A percentile compares a stretch with the other conserved stretches of the same genome.
Evolutionary conservation across 2,888 invertebrate genomes (phyloP).

Genomic region (Drosophila buzzatii): DNA sequence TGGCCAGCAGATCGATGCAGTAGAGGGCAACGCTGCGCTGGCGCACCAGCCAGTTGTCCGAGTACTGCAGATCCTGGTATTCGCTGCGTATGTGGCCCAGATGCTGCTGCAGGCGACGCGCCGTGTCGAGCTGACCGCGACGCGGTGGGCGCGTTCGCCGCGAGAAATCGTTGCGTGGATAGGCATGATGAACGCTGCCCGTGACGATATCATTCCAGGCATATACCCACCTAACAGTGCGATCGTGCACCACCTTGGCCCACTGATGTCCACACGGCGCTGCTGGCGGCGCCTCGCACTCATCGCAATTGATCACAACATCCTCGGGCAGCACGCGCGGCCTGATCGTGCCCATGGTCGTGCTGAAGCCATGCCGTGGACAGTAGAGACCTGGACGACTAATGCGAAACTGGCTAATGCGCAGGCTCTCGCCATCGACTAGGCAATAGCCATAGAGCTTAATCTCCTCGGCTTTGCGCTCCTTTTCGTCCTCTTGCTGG

Average conservation of each 20-base stretch:
- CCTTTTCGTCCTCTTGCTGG: neutral
- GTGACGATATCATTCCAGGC: conserved; percentile 18
- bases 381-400: conserved; percentile 9
- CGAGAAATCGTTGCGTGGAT: neutral
- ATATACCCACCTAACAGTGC: conserved; percentile 25
- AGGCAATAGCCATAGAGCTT: conserved; percentile 7
- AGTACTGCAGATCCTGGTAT: neutral
- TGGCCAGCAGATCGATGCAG: conserved; percentile 29
- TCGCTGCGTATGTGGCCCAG: conserved; percentile 2
- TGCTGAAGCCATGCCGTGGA: neutral
- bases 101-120: conserved; percentile 18
- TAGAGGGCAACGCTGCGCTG: conserved; percentile 38
- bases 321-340: conserved; percentile 35
- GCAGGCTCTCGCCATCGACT: conserved; percentile 15
- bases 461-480: neutral
- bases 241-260: conserved; percentile 26
- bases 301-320: conserved; percentile 28
- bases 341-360: conserved; percentile 16
- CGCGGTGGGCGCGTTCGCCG: neutral
- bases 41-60: conserved; percentile 1
- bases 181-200: neutral
- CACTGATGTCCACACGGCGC: conserved; percentile 31
- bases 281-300: neutral
- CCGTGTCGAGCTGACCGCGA: conserved; percentile 17
- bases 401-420: neutral